Evolutionary conservation across 2,888 invertebrate genomes (phyloP), one percentile per base, ranked within the genome.

Genomic region (Platycheirus albimanus): DNA sequence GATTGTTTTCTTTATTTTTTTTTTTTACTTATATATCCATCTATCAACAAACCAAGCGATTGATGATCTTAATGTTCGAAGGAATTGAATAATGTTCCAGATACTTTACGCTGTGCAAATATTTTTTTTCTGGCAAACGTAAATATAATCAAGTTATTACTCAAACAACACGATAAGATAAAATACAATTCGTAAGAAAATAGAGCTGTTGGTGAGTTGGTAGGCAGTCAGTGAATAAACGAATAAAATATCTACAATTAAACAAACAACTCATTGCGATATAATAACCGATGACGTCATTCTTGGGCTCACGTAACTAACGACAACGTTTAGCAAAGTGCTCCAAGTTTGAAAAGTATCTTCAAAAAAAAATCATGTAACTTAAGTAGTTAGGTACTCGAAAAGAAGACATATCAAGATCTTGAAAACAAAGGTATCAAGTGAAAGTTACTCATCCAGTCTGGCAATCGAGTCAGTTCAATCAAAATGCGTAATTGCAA

Each of bases 381-480:
- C n/a, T n/a, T n/a, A n/a, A n/a, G n/a, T n/a, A n/a, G n/a, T n/a
- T n/a, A n/a, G n/a, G n/a, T n/a, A n/a, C n/a, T n/a, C n/a, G n/a
- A n/a, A n/a, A n/a, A n/a, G n/a, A n/a, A n/a, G n/a, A n/a, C n/a
- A n/a, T 4, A 24, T 36, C 3, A n/a, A 36, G 11, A 19, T 19
- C 19, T 36, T 36, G 52, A n/a, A n/a, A n/a, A n/a, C 11, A 33
- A 36, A 19, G 4, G 33, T n/a, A 33, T 54, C 51, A 36, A 54
- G 52, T 36, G 52, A 54, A 33, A 54, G 52, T 36, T 54, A 36
- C 33, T 52, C 33, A 33, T 52, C 52, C 52, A 54, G 52, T 54
- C 33, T 36, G n/a, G 3, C 1, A 36, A 54, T 54, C 17, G 19
- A 33, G 19, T 11, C n/a, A 36, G 33, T 54, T 54, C 52, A 8